Base-by-base conservation (phyloP, 2,888 invertebrate species). In the Hyppa rectilinea region DNA sequence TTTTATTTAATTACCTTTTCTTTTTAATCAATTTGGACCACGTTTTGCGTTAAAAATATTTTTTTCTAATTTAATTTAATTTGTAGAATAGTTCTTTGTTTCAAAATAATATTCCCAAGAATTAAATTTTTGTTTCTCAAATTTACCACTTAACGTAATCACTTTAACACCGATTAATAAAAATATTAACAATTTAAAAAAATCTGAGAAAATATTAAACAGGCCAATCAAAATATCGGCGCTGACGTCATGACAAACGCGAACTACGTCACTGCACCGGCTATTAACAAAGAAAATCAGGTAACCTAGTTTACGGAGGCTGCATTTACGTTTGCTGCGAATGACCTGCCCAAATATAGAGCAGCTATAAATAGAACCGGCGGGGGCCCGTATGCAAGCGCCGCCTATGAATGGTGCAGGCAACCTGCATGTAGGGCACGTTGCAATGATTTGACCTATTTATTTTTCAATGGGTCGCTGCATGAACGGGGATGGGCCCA, bases 291-390 rank as follows among this genome's bases (percentile, higher is more conserved):
- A 93, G 93, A 91, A 92, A 95, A 95, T 92, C 94, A 95, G 95
- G 95, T 95, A 94, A 96, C 95, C 95, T 93, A 95, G 85, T 93
- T 95, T 91, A 89, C 86, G 88, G 91, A 91, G 93, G 94, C 92
- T 94, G 94, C 93, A 93, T 91, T 90, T 92, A 92, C 92, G 92
- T 89, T 87, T 87, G 85, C 88, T 89, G 93, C 92, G 93, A 93
- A 94, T 93, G 95, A 95, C 95, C 95, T 93, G 92, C 93, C 95
- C 92, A 93, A 95, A 95, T 93, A 95, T 95, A 94, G 95, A 93
- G 90, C 95, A 88, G 87, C 93, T 95, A 95, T 92, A 92, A 92
- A 94, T 95, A 95, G 95, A 91, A 86, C 83, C 76, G 87, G 91
- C 76, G 87, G 91, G 91, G 92, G 91, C 90, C 87, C 88, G 87